Evolutionary conservation across 2,797 vertebrate species (phyloP).

Genomic region (Spinibarbus caldwelli): DNA sequence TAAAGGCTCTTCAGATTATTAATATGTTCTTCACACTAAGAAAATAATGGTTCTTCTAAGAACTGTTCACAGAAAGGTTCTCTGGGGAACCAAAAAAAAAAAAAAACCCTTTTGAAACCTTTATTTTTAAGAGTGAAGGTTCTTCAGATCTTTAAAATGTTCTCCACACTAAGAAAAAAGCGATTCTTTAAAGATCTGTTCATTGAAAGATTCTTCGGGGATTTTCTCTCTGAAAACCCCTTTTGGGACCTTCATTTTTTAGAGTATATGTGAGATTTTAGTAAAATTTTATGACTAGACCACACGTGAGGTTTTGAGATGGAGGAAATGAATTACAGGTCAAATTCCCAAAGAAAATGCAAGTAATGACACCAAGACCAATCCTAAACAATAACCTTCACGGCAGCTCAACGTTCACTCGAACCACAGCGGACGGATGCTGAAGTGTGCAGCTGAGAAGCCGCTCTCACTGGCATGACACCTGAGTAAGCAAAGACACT

Average conservation of each 20-base stretch:
- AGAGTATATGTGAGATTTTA: neutral
- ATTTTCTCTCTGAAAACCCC: neutral
- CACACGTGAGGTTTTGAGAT: neutral
- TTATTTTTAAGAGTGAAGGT: too few relatives aligned
- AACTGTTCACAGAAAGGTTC: too few relatives aligned
- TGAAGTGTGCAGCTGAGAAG: neutral
- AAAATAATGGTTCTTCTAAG: too few relatives aligned
- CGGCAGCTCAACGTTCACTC: neutral
- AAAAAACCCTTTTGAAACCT: too few relatives aligned
- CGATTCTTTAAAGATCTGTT: neutral
- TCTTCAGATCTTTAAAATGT: neutral
- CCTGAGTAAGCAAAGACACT: conserved; percentile 50
- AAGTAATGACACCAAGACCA: neutral
- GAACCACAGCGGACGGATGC: neutral
- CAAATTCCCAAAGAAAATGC: neutral
- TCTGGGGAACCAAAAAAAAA: too few relatives aligned
- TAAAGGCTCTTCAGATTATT: too few relatives aligned
- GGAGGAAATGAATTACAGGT: neutral
- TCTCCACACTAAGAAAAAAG: neutral
- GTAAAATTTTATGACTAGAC: neutral
- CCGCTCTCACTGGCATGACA: conserved; percentile 19
- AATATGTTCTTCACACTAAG: too few relatives aligned
- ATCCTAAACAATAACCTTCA: conserved; percentile 8
- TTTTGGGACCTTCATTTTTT: neutral
- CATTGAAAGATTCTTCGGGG: neutral